Evolutionary conservation across 2,113 vertebrate genomes (phyloP).

Genomic region (Oryzias javanicus): DNA sequence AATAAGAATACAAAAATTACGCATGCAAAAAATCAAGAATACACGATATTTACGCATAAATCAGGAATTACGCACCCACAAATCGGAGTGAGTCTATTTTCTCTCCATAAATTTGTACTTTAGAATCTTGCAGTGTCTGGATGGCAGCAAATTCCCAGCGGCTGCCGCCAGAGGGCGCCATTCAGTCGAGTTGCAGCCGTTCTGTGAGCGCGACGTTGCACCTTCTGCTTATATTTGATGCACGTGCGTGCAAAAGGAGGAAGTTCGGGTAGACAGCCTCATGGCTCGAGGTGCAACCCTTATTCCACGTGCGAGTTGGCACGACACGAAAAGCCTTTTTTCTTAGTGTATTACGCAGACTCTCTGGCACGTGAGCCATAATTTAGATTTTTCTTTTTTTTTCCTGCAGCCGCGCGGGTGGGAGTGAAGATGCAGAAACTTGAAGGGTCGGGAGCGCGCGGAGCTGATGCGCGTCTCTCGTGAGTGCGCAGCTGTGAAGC

Average conservation of each 20-base stretch:
- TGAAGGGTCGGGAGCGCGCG: neutral
- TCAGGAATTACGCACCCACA: too few species aligned
- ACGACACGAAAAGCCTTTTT: neutral
- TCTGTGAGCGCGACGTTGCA: too few species aligned
- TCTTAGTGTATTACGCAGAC: neutral
- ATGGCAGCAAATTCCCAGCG: neutral
- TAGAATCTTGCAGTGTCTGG: neutral
- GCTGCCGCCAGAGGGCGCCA: constrained; percentile 62
- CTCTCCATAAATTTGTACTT: too few species aligned
- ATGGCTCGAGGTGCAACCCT: neutral
- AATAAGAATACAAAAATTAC: too few species aligned
- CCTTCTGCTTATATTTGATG: neutral
- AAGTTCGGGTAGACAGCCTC: neutral
- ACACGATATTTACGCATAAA: too few species aligned
- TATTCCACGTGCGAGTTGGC: neutral
- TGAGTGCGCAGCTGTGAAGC: constrained; percentile 31
- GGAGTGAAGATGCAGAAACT: neutral
- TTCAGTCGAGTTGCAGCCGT: too few species aligned
- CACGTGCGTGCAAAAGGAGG: neutral
- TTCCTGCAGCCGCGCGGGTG: neutral
- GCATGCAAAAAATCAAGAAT: too few species aligned
- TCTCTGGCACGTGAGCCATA: neutral
- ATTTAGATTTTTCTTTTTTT: neutral
- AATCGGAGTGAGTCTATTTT: too few species aligned
- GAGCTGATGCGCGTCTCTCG: constrained; percentile 14